Evolutionary conservation across 1,140 invertebrate genomes (phyloP).

Genomic region (Calliopsis andreniformis): DNA sequence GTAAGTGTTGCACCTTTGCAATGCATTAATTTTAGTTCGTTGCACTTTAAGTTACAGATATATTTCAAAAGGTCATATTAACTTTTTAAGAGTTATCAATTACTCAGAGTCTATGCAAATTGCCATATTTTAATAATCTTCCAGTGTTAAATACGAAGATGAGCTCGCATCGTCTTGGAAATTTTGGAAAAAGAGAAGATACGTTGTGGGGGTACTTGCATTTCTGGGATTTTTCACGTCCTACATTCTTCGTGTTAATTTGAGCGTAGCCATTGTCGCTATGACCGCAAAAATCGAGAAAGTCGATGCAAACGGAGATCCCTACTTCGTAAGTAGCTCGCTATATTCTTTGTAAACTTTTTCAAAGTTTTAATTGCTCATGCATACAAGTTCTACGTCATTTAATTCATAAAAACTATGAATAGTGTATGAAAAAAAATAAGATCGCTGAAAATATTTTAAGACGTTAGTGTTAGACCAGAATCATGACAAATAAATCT

Average conservation of each 20-base stretch:
- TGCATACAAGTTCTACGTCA: too few species aligned
- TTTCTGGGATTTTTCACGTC: conserved; percentile 95
- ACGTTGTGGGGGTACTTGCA: conserved; percentile 88
- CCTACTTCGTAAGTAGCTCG: conserved; percentile 81
- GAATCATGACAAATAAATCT: too few species aligned
- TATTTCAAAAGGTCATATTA: neutral
- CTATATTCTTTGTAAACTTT: too few species aligned
- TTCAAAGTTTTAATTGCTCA: too few species aligned
- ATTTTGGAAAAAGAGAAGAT: conserved; percentile 87
- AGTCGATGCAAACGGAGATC: conserved; percentile 82
- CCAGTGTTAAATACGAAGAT: conserved; percentile 80
- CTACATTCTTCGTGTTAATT: conserved; percentile 92
- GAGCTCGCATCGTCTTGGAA: conserved; percentile 83
- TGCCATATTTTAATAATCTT: conserved; percentile 49
- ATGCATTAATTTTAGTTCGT: neutral
- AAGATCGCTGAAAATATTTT: too few species aligned
- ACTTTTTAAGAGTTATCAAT: neutral
- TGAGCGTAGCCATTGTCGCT: conserved; percentile 94
- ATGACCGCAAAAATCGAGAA: conserved; percentile 88
- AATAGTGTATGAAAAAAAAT: too few species aligned
- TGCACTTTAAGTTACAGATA: neutral
- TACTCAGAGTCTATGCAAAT: too few species aligned
- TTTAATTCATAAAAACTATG: too few species aligned
- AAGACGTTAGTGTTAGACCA: too few species aligned
- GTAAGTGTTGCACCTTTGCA: conserved; percentile 43